Evolutionary conservation across 2,888 invertebrate species (phyloP), one percentile per base, ranked within the genome.

Genomic region (Nephrocerus scutellatus): DNA sequence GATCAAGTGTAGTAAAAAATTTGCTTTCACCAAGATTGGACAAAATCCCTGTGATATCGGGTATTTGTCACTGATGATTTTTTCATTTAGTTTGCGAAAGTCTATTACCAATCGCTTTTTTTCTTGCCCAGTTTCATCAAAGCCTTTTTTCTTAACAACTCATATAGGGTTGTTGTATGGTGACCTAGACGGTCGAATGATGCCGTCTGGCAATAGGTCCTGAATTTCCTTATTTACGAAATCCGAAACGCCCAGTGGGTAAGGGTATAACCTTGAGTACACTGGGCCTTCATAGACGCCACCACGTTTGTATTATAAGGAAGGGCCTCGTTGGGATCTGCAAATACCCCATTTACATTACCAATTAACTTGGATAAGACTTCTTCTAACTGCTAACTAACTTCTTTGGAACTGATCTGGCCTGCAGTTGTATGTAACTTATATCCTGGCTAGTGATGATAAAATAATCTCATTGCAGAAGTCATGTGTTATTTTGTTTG

Each of bases 261-360:
- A 42, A 9, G 34, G 38, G n/a, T 35, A 42, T 19, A 16, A 37
- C 36, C 36, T 42, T 9, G 36, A 34, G 15, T 44, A 41, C 5
- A 40, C 26, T 9, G 39, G 39, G 12, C 38, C 30, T 20, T 36
- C 24, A 15, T 35, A 19, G n/a, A 20, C 37, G 3, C 38, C 41
- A 8, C 36, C 30, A 8, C 39, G n/a, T 36, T 43, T 12, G 43
- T 46, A 10, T 36, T 39, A 18, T 29, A 44, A 6, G 43, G 36
- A n/a, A 44, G 28, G 15, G 38, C 19, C 21, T 44, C 38, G 21
- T 38, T 29, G 22, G 36, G 44, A 18, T 33, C 34, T 4, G 37
- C 30, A 36, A 44, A 44, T 19, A 41, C 36, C 8, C 24, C 24
- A 13, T 21, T 16, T 25, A 14, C 7, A 1, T 6, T 32, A n/a